phyloP scores from a whole-genome alignment of 1,140 invertebrate species.

The Drosophila saltans region DNA sequence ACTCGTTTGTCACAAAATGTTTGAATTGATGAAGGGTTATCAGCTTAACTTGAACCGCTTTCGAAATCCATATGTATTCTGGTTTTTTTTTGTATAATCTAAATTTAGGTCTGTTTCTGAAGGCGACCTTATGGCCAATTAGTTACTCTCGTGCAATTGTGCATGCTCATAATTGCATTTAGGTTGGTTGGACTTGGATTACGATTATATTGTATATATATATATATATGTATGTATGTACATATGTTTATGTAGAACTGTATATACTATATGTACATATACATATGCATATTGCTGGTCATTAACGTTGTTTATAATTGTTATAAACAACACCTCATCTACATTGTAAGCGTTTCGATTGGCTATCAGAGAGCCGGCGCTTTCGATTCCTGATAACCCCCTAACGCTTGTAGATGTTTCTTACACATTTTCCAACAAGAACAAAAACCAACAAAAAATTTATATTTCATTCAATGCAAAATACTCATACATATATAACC shows the following conservation, averaged over 20 bases:
- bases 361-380: not conserved
- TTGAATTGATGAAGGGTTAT: constrained; percentile 33
- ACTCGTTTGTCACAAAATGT: constrained; percentile 29
- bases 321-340: constrained; percentile 52
- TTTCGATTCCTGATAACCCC: constrained; percentile 8
- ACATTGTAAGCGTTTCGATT: not conserved
- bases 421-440: constrained; percentile 5
- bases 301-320: constrained; percentile 52
- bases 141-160: not conserved
- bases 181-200: not conserved
- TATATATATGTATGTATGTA: too few relatives aligned
- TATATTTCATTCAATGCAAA: constrained; percentile 2
- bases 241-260: too few relatives aligned
- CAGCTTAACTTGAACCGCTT: constrained; percentile 43
- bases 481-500: not conserved
- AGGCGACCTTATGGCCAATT: constrained; percentile 1
- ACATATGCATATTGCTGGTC: constrained; percentile 12
- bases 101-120: constrained; percentile 32
- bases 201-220: not conserved
- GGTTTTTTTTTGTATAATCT: constrained; percentile 15
- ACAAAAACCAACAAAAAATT: not conserved
- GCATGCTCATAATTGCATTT: not conserved
- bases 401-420: not conserved
- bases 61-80: not conserved
- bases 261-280: not conserved